phyloP scores from a whole-genome alignment of 1,140 invertebrate genomes.

The Formica selysi region DNA sequence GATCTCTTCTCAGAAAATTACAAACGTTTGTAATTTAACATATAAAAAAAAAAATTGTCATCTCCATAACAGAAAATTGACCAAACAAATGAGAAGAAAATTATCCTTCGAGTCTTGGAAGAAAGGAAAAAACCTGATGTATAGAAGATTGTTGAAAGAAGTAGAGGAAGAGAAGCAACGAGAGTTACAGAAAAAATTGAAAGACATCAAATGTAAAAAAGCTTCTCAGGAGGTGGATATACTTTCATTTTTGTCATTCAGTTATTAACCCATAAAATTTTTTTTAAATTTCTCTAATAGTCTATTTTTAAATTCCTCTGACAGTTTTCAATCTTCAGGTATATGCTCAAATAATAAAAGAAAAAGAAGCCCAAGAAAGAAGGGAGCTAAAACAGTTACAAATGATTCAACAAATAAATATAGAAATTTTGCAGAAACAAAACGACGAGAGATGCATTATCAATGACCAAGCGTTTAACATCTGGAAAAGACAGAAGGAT shows the following conservation, averaged over 20 bases:
- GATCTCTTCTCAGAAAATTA: background rate
- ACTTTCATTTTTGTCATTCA: background rate
- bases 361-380: slow-evolving; percentile 1
- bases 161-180: slow-evolving; percentile 47
- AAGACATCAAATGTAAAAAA: slow-evolving; percentile 55
- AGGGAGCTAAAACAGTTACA: slow-evolving; percentile 4
- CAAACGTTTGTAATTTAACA: background rate
- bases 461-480: slow-evolving; percentile 36
- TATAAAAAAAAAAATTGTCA: background rate
- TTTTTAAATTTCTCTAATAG: background rate
- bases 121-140: slow-evolving; percentile 52
- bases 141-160: slow-evolving; percentile 42
- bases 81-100: background rate
- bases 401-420: slow-evolving; percentile 2
- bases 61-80: background rate
- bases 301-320: background rate
- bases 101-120: slow-evolving; percentile 74
- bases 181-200: slow-evolving; percentile 27
- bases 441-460: slow-evolving; percentile 37
- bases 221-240: slow-evolving; percentile 10
- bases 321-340: background rate
- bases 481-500: slow-evolving; percentile 41
- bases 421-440: slow-evolving; percentile 11
- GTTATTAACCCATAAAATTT: background rate
- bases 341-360: slow-evolving; percentile 32